Base-by-base conservation (phyloP, 2,113 vertebrate species). In the Amazona vittata region DNA sequence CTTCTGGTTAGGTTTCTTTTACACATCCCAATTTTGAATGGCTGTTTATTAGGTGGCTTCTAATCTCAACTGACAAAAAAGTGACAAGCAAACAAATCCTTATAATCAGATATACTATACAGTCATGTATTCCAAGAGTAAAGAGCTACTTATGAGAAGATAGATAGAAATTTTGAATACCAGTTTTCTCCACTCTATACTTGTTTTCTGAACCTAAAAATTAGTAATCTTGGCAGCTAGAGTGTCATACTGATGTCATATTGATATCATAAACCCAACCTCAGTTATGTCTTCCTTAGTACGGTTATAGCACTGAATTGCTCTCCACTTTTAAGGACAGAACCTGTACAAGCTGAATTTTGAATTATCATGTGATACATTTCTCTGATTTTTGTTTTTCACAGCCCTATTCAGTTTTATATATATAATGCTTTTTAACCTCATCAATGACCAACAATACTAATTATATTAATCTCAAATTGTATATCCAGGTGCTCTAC, bases 201-300 rank as follows among this genome's bases (percentile, higher is more conserved):
- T 70, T 92, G 83, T 94, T 96, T 96, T 96, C 35, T 43, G 14
- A 29, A 52, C 12, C 89, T 74, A 93, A 94, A 94, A 90, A 94
- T 95, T 77, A 39, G 65, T 77, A 62, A 92, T 86, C 86, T 55
- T 96, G 86, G 65, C 78, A 96, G 95, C 95, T 95, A 80, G 78
- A 95, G 81, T 91, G 93, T 90, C 90, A 90, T 83, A 91, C 31
- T 5, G 2, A 22, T 41, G 39, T 80, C 83, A 46, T 57, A 93
- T 93, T 84, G 83, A 78, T 74, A 65, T 95, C 83, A 82, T 50
- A 82, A 89, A 91, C 70, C 80, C n/a, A 78, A 46, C 8, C 19
- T 26, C 78, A 89, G 75, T 65, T 53, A 57, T 81, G 19, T 41
- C 55, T 84, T 89, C 77, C 75, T 92, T 83, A 93, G 69, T 84